These are phyloP conservation scores for Myocastor coypus DNA, from an alignment of 2,113 vertebrate genomes.

Conservation along the genomic window DNA sequence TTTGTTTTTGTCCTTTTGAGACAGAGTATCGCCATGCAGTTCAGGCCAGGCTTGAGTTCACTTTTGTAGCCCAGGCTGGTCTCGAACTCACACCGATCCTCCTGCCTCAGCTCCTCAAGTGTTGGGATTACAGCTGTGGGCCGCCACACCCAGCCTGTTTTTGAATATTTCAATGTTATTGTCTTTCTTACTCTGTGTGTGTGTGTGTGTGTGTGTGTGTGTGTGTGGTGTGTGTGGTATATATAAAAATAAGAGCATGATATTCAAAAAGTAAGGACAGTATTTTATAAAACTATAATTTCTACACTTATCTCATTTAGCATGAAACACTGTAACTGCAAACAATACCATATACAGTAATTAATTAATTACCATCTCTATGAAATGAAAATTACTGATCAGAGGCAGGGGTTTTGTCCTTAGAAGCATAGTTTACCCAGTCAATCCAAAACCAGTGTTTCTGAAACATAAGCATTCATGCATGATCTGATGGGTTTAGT, in stretches of 20 bases:
- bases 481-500: neutral
- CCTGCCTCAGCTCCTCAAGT: too few relatives aligned
- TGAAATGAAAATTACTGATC: neutral
- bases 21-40: too few relatives aligned
- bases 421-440: neutral
- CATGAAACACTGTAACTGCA: neutral
- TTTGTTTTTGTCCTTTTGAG: too few relatives aligned
- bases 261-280: neutral
- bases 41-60: too few relatives aligned
- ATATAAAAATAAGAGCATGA: neutral
- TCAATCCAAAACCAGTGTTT: neutral
- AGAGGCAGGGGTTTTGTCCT: neutral
- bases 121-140: too few relatives aligned
- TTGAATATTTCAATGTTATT: neutral
- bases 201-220: neutral
- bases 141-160: too few relatives aligned
- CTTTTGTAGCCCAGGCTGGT: too few relatives aligned
- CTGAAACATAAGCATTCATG: neutral
- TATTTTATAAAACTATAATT: slow-evolving; percentile 33
- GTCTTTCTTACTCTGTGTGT: neutral
- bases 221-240: neutral
- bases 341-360: neutral
- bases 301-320: neutral
- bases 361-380: neutral
- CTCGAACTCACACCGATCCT: too few relatives aligned